phyloP scores from a whole-genome alignment of 2,113 vertebrate genomes.

The Mohoua ochrocephala region DNA sequence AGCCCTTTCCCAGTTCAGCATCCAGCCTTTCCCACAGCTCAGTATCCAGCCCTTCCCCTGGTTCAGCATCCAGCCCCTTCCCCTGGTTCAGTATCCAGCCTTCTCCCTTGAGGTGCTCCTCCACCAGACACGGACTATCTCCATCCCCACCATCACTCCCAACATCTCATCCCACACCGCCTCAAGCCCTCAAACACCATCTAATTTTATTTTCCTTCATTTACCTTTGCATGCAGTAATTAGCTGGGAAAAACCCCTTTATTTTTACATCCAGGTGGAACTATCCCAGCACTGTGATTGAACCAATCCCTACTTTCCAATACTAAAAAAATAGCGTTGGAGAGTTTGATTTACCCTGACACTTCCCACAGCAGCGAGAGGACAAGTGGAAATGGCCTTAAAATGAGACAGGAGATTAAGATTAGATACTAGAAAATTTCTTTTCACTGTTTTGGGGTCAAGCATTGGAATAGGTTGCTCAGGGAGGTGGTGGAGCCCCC shows the following conservation, averaged over 20 bases:
- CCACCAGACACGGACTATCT: neutral
- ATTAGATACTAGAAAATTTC: fast-evolving
- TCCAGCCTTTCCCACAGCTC: neutral
- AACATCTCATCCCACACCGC: fast-evolving
- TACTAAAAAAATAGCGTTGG: fast-evolving
- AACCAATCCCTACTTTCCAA: neutral
- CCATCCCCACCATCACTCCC: neutral
- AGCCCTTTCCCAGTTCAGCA: fast-evolving
- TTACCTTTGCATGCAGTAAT: neutral
- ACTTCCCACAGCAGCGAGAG: neutral
- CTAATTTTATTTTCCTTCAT: neutral
- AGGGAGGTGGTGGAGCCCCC: neutral
- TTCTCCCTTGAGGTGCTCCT: neutral
- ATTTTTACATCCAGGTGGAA: neutral
- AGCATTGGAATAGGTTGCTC: neutral
- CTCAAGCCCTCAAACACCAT: neutral
- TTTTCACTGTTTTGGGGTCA: neutral
- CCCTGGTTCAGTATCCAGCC: neutral
- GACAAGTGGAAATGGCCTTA: neutral
- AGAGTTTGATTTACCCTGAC: neutral
- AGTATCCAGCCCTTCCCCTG: neutral
- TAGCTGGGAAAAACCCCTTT: neutral
- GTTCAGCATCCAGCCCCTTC: neutral
- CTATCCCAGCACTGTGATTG: fast-evolving
- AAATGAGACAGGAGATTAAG: neutral